Base-by-base conservation (phyloP, 35 echinoderm and acorn worm species). In the Lytechinus variegatus region DNA sequence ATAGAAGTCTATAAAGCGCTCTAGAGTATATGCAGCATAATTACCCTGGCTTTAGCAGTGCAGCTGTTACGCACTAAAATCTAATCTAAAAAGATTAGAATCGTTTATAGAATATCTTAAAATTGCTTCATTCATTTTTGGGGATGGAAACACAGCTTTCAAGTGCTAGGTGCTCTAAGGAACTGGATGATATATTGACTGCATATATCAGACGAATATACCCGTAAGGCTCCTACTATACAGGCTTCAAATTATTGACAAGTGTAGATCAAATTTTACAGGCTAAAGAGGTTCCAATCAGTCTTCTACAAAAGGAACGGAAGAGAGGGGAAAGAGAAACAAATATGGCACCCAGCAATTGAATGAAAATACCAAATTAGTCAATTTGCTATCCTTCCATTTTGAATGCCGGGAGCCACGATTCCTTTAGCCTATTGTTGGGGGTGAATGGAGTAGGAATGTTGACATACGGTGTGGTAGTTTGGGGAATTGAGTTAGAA, bases 291-390 rank as follows among this genome's bases (percentile, higher is more conserved):
- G 61, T 71, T 71, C 24, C 61, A 71, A 71, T 71, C 61, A 71
- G 14, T 71, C 61, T 71, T 71, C 61, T 21, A 16, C 16, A 19
- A 71, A 71, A 13, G 61, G 14, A 71, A 56, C 55, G 61, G 61
- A 71, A 71, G 21, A 71, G 61, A 21, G 61, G 61, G 61, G 24
- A 71, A 71, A 71, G 61, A 71, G 61, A 71, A 71, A 71, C 61
- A 71, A 71, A 71, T 71, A 71, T 6, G 24, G 61, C 61, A 71
- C 61, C 61, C 61, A 71, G 24, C 61, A 71, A 21, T 71, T 71
- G 14, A 71, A 71, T 71, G 61, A 71, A 71, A 71, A 71, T 71
- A 71, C 61, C 61, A 71, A 71, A 71, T 71, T 71, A 71, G 61
- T 71, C 61, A 71, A 71, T 71, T 71, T 71, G 61, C 61, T 71